phyloP scores from a whole-genome alignment of 2,888 invertebrate species.

The Oligia strigilis region DNA sequence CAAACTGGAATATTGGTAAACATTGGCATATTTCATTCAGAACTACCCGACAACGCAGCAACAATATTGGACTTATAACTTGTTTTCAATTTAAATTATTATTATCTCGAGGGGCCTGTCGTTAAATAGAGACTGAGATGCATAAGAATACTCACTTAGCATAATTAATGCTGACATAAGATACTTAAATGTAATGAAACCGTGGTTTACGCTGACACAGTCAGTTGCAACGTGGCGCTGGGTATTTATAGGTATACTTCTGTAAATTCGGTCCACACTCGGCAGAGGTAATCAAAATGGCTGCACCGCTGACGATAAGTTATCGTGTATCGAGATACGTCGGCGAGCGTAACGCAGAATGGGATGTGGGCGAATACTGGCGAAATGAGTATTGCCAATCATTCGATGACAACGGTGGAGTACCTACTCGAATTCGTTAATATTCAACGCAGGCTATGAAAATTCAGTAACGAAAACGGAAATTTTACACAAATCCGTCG shows the following conservation, averaged over 20 bases:
- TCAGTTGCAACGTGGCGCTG: constrained; percentile 36
- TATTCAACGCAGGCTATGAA: not conserved
- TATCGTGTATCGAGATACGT: constrained; percentile 70
- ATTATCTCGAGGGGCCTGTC: constrained; percentile 26
- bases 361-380: constrained; percentile 48
- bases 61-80: constrained; percentile 17
- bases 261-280: constrained; percentile 56
- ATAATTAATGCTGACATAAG: constrained; percentile 33
- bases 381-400: constrained; percentile 53
- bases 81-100: constrained; percentile 36
- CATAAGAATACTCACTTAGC: constrained; percentile 25
- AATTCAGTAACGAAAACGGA: not conserved
- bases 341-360: constrained; percentile 53
- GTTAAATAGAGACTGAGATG: constrained; percentile 29
- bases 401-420: constrained; percentile 25
- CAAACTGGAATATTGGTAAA: not conserved
- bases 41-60: constrained; percentile 9
- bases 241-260: constrained; percentile 55
- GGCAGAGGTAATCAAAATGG: constrained; percentile 71
- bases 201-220: constrained; percentile 43
- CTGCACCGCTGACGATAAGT: constrained; percentile 68
- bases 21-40: constrained; percentile 11
- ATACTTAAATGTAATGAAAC: constrained; percentile 45
- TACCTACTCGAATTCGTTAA: not conserved
- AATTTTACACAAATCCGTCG: not conserved